Evolutionary conservation across 2,113 vertebrate species (phyloP), one percentile per base, ranked within the genome.

Genomic region (Hippocampus comes): DNA sequence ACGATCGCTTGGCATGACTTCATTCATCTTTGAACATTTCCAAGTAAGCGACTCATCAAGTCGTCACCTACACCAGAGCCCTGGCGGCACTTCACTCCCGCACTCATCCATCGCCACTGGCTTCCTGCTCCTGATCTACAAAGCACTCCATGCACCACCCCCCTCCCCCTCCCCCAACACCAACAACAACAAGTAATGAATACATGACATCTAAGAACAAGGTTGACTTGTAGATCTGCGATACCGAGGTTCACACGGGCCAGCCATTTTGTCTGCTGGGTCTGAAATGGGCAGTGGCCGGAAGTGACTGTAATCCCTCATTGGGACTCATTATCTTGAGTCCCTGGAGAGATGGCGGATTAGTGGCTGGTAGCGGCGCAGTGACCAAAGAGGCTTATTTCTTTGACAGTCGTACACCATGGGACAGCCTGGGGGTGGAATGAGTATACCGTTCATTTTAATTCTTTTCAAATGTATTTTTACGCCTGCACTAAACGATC

Each of bases 291-390:
- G 75, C 87, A 84, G 76, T 79, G 76, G 87, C 84, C 66, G 68
- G 82, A 83, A 87, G 81, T 51, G 34, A 38, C 34, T 38, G 34
- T 87, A 84, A 89, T 89, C 86, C 82, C 86, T 90, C 88, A 73
- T 87, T 87, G 75, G 81, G 84, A 85, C 77, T 72, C 85, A 92
- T 88, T 87, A 84, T 77, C 51, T 48, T 70, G 71, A 87, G 73
- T 86, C 79, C 76, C 68, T 68, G 41, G 71, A 74, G 86, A 87
- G 80, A 80, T 75, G 78, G 83, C 59, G 78, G 80, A 86, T 85
- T 71, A 88, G 21, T 27, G 46, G 27, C 77, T 81, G 84, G 72
- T 43, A 57, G 68, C 69, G 79, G 60, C 75, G 42, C 17, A 43
- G 65, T 64, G 78, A 82, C 75, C 77, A 56, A 38, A 38, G 18